phyloP scores from a whole-genome alignment of 2,797 vertebrate genomes.

The Parotocinclus haroldoi region DNA sequence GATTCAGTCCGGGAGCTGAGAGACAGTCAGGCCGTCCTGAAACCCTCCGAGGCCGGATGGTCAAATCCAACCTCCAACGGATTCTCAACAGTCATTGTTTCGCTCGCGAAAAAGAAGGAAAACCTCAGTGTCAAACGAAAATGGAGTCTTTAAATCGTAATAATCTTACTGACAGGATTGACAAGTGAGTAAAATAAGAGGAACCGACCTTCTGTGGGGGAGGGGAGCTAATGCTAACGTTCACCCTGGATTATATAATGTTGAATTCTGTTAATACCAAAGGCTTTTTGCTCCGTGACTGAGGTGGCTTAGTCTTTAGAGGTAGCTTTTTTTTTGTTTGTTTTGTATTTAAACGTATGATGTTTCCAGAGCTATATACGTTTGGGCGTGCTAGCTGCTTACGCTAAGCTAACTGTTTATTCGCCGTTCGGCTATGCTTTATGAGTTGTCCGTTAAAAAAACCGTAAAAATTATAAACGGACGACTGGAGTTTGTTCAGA shows the following conservation, averaged over 20 bases:
- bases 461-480: too few relatives aligned
- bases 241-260: too few relatives aligned
- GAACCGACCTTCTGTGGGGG: constrained; percentile 46
- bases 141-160: constrained; percentile 75
- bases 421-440: neutral
- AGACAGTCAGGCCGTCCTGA: constrained; percentile 68
- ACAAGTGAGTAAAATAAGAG: constrained; percentile 68
- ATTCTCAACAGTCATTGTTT: constrained; percentile 85
- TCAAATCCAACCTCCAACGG: constrained; percentile 87
- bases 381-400: neutral
- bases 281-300: too few relatives aligned
- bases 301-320: too few relatives aligned
- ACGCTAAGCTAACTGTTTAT: neutral
- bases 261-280: neutral
- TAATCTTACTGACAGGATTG: constrained; percentile 77
- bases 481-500: too few relatives aligned
- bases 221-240: neutral
- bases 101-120: constrained; percentile 83
- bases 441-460: too few relatives aligned
- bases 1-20: constrained; percentile 60
- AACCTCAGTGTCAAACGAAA: constrained; percentile 60
- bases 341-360: too few relatives aligned
- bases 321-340: too few relatives aligned
- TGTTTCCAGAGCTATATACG: too few relatives aligned
- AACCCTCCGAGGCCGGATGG: constrained; percentile 80